Conservation (phyloP, 2,888 invertebrate species). For the Atethmia centrago region DNA sequence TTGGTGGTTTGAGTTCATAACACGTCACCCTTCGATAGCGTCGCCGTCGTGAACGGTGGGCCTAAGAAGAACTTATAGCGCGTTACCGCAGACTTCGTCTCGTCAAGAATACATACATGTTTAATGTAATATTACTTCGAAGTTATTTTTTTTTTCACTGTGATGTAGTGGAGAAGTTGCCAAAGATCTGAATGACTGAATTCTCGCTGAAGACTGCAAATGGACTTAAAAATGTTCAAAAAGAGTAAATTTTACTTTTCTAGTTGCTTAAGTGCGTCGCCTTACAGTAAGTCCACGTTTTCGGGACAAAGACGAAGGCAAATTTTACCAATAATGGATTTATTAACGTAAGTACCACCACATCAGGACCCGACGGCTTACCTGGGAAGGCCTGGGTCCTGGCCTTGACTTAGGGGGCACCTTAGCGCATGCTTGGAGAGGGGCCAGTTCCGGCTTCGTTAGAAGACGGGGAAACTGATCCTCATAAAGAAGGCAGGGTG, state of each 20-base stretch:
- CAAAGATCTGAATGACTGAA: neutral
- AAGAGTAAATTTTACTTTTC: neutral
- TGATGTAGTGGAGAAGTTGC: neutral
- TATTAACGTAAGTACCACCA: conserved; percentile 60
- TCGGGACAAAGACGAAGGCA: conserved; percentile 25
- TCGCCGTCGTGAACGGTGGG: neutral
- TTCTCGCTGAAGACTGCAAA: neutral
- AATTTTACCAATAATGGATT: conserved; percentile 54
- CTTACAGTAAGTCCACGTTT: conserved; percentile 9
- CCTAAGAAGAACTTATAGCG: conserved; percentile 23
- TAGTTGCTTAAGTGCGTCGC: neutral
- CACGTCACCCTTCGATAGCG: neutral
- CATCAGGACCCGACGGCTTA: too few relatives aligned
- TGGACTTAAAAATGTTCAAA: neutral
- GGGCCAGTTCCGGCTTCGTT: too few relatives aligned
- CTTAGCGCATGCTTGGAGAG: too few relatives aligned
- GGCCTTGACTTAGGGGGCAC: too few relatives aligned
- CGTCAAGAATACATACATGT: conserved; percentile 26
- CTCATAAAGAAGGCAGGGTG: too few relatives aligned
- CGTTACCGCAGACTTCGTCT: conserved; percentile 3
- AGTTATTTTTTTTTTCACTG: conserved; percentile 20
- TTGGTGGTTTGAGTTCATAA: neutral
- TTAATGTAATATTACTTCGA: conserved; percentile 20
- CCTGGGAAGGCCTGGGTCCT: too few relatives aligned
- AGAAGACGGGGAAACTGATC: too few relatives aligned